These are phyloP conservation scores for Esox lucius DNA, from an alignment of 2,797 vertebrate species.

Conservation along the genomic window DNA sequence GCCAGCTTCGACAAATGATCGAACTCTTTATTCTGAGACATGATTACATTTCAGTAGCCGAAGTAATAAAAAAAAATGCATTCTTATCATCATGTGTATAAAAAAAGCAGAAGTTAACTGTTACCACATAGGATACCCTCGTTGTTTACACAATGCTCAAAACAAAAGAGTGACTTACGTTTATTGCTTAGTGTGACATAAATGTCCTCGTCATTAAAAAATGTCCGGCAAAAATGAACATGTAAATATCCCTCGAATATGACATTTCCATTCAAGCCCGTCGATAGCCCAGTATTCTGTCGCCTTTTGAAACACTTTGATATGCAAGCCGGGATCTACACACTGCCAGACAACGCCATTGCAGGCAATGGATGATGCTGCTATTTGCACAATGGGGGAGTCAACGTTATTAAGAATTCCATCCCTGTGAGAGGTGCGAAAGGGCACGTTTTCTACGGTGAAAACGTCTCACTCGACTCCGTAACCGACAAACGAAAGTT, in stretches of 20 bases:
- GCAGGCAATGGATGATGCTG: conserved; percentile 72
- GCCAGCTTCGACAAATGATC: conserved; percentile 61
- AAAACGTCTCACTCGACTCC: conserved; percentile 11
- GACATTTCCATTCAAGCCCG: conserved; percentile 48
- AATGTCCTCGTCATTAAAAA: conserved; percentile 37
- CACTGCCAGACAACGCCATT: conserved; percentile 71
- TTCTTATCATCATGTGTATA: conserved; percentile 4
- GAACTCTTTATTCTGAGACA: conserved; percentile 20
- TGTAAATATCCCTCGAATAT: conserved; percentile 26
- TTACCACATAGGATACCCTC: conserved; percentile 41
- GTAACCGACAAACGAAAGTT: not conserved
- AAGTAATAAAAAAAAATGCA: not conserved
- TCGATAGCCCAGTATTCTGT: conserved; percentile 50
- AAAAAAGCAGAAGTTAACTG: conserved; percentile 53
- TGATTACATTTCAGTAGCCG: not conserved
- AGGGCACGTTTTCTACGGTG: not conserved
- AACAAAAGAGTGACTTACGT: conserved; percentile 82
- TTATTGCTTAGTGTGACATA: conserved; percentile 52
- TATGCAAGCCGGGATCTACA: conserved; percentile 51
- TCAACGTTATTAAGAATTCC: conserved; percentile 39
- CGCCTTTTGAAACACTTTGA: conserved; percentile 61
- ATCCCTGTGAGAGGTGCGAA: conserved; percentile 30
- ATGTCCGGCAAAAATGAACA: conserved; percentile 36
- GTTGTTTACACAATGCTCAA: conserved; percentile 58
- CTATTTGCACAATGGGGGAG: conserved; percentile 64